Percentiles rank a stretch among this genome's conserved stretches.
Conservation (phyloP, 2,888 invertebrate species). For the Polydrusus tereticollis region DNA sequence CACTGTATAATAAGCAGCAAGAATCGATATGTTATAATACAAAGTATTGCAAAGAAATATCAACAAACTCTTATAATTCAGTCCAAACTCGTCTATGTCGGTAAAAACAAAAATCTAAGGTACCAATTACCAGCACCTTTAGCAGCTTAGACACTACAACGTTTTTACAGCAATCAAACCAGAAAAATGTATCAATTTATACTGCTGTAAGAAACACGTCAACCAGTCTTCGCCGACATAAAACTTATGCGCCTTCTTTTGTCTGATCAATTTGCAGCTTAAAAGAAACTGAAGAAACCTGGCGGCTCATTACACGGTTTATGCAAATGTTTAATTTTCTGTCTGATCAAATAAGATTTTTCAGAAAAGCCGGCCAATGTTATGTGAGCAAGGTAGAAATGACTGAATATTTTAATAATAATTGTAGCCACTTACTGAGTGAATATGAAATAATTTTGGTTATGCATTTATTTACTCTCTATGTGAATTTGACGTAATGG, state of each 20-base stretch:
- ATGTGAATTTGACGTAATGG: background rate
- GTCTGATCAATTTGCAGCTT: constrained; percentile 20
- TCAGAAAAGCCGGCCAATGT: constrained; percentile 9
- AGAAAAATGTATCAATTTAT: background rate
- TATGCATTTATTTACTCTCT: background rate
- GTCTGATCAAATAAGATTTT: constrained; percentile 29
- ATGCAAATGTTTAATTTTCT: constrained; percentile 38
- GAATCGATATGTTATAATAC: too few relatives aligned
- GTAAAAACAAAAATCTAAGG: background rate
- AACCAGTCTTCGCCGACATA: constrained; percentile 9
- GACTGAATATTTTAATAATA: background rate
- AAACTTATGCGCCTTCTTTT: constrained; percentile 16
- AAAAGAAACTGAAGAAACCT: constrained; percentile 23
- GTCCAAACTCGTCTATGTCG: too few relatives aligned
- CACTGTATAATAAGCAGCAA: too few relatives aligned
- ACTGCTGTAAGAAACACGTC: background rate
- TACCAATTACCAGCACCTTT: background rate
- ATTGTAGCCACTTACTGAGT: too few relatives aligned
- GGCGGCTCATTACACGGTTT: constrained; percentile 34
- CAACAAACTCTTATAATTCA: too few relatives aligned
- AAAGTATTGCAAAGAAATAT: too few relatives aligned
- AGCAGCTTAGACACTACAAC: too few relatives aligned
- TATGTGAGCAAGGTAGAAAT: background rate
- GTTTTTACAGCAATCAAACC: background rate
- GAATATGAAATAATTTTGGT: background rate